These are phyloP conservation scores for Heliocidaris erythrogramma DNA, from an alignment of 35 echinoderm and acorn worm genomes.

Conservation along the genomic window DNA sequence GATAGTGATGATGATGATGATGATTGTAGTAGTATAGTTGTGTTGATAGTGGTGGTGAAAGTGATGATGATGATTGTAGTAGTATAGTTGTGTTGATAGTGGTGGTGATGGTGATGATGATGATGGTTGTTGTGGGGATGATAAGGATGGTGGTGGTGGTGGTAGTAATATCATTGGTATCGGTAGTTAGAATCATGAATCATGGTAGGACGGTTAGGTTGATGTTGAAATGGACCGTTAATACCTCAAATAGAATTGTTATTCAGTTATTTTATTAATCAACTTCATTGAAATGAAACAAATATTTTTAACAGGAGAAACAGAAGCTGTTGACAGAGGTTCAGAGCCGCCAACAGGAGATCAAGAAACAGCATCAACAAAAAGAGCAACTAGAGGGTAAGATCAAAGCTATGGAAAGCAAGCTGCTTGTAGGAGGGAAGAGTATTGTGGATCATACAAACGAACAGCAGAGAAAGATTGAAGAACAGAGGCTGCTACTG, in stretches of 20 bases:
- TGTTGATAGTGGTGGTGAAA: too few species aligned
- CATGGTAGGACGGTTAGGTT: neutral
- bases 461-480: constrained; percentile 84
- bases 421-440: constrained; percentile 92
- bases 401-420: constrained; percentile 98
- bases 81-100: too few species aligned
- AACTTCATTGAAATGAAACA: neutral
- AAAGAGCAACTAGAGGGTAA: constrained; percentile 76
- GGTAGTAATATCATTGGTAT: neutral
- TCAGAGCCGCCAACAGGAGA: constrained; percentile 57
- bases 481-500: constrained; percentile 70
- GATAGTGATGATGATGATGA: too few species aligned
- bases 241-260: too few species aligned
- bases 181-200: neutral
- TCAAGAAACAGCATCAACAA: constrained; percentile 85
- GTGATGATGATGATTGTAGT: too few species aligned
- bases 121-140: too few species aligned
- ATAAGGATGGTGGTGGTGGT: neutral
- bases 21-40: too few species aligned
- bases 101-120: neutral
- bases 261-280: too few species aligned
- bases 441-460: constrained; percentile 98
- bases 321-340: constrained; percentile 78
- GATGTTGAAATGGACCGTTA: neutral
- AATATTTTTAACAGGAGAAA: constrained; percentile 76